Evolutionary conservation across 2,888 invertebrate genomes (phyloP).

Genomic region (Acleris holmiana): DNA sequence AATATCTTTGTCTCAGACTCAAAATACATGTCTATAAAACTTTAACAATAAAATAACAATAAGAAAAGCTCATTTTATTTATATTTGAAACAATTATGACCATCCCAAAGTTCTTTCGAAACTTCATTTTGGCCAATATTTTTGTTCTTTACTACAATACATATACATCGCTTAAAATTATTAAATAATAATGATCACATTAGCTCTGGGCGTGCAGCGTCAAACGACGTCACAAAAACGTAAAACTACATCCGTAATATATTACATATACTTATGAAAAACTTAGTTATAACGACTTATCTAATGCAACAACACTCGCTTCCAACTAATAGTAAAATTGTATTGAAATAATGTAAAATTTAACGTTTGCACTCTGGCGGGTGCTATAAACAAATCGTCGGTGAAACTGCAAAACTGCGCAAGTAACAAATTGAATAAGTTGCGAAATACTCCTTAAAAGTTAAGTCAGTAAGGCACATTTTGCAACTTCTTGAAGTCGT

Average conservation of each 20-base stretch:
- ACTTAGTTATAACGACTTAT: constrained; percentile 49
- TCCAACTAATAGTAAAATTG: constrained; percentile 62
- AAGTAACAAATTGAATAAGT: too few relatives aligned
- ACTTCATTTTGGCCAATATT: constrained; percentile 17
- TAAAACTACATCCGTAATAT: constrained; percentile 63
- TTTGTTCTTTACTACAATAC: constrained; percentile 16
- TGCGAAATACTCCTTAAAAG: too few relatives aligned
- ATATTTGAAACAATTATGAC: constrained; percentile 2
- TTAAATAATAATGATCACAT: constrained; percentile 69
- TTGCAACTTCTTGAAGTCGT: too few relatives aligned
- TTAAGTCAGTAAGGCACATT: too few relatives aligned
- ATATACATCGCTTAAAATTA: constrained; percentile 27
- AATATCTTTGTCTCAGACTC: constrained; percentile 45
- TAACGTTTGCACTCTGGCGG: constrained; percentile 62
- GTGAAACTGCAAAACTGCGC: too few relatives aligned
- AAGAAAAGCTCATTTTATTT: constrained; percentile 35
- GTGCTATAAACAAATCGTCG: too few relatives aligned
- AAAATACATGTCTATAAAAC: constrained; percentile 38
- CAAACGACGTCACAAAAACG: constrained; percentile 57
- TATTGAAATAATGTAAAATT: constrained; percentile 61
- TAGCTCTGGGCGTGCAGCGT: constrained; percentile 65
- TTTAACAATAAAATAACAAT: constrained; percentile 29
- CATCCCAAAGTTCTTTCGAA: neutral
- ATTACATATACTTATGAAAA: constrained; percentile 55
- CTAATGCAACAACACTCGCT: constrained; percentile 66